Evolutionary conservation across 2,113 vertebrate species (phyloP), one percentile per base, ranked within the genome.

Genomic region (Cheilinus undulatus): DNA sequence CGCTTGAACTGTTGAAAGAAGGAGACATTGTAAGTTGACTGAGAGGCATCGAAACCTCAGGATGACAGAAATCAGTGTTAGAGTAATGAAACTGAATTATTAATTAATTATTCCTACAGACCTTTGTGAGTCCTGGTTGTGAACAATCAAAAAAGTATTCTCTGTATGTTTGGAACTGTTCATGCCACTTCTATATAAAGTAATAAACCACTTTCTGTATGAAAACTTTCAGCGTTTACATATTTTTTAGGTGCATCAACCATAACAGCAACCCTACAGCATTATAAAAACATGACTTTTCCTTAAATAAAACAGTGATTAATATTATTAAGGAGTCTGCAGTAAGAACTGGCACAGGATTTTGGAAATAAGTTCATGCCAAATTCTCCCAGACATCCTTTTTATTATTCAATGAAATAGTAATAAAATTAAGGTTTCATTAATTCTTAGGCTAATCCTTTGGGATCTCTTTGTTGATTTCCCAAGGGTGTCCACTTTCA

Each of bases 391-490:
- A 66, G 42, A 64, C 15, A 27, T 61, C n/a, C 53, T 7, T 28
- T 72, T 38, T 66, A 14, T 58, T 23, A 52, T n/a, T n/a, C n/a
- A 70, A 52, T 42, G 0, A 36, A 78, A 54, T 70, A 61, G 54
- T 52, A 66, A 50, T 56, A 30, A 36, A 60, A 38, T 36, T 5
- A 50, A 45, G 19, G 7, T 28, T 15, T 52, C 1, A 17, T 30
- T 48, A 32, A 60, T 30, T 15, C 34, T 54, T 13, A 30, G 22
- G 12, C 4, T 53, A 65, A 69, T 64, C 42, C 24, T 27, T 20
- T 36, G 8, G 23, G 49, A 60, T 11, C 36, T 49, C 32, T 65
- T 58, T 22, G 52, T 45, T 74, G 40, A 64, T 43, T 68, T 27
- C 48, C 40, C 14, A 28, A 56, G 20, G 34, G 24, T 51, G 38